Evolutionary conservation across 2,888 invertebrate genomes (phyloP).

Genomic region (Eucera pruinosa): DNA sequence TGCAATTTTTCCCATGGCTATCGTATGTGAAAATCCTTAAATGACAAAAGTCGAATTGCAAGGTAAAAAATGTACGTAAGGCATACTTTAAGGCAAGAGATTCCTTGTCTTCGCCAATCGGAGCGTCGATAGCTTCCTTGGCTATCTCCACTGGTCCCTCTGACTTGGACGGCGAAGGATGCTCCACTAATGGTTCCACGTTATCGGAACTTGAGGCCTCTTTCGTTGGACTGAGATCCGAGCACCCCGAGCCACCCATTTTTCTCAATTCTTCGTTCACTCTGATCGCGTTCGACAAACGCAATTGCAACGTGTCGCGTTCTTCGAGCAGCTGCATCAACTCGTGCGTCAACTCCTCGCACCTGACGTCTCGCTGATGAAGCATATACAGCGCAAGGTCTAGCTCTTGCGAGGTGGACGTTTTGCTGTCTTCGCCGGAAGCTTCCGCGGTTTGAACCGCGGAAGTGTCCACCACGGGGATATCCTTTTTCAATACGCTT

Average conservation of each 20-base stretch:
- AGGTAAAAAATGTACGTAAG: neutral
- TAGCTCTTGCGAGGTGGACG: slow-evolving; percentile 85
- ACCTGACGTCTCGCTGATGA: slow-evolving; percentile 93
- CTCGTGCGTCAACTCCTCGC: slow-evolving; percentile 94
- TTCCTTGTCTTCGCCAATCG: slow-evolving; percentile 75
- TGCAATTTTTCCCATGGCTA: no score
- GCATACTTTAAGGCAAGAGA: slow-evolving; percentile 82
- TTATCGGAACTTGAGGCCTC: slow-evolving; percentile 48
- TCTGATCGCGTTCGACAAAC: slow-evolving; percentile 92
- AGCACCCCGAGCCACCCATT: slow-evolving; percentile 11
- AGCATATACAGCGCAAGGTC: slow-evolving; percentile 93
- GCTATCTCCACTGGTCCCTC: slow-evolving; percentile 81
- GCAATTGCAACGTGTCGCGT: slow-evolving; percentile 92
- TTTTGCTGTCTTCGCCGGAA: slow-evolving; percentile 74
- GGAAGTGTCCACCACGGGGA: slow-evolving; percentile 54
- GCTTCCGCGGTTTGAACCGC: slow-evolving; percentile 32
- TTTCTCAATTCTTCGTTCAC: slow-evolving; percentile 88
- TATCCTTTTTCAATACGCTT: slow-evolving; percentile 72
- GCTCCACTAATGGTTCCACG: slow-evolving; percentile 70
- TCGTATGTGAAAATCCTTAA: neutral
- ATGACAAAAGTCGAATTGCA: neutral
- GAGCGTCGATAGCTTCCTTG: slow-evolving; percentile 79
- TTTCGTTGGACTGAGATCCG: slow-evolving; percentile 57
- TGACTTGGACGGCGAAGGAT: slow-evolving; percentile 77
- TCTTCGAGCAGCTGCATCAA: slow-evolving; percentile 93